A percentile compares a stretch with the other conserved stretches of the same genome.
These are phyloP conservation scores for Eupithecia vulgata DNA, from an alignment of 2,888 invertebrate genomes.

Conservation along the genomic window DNA sequence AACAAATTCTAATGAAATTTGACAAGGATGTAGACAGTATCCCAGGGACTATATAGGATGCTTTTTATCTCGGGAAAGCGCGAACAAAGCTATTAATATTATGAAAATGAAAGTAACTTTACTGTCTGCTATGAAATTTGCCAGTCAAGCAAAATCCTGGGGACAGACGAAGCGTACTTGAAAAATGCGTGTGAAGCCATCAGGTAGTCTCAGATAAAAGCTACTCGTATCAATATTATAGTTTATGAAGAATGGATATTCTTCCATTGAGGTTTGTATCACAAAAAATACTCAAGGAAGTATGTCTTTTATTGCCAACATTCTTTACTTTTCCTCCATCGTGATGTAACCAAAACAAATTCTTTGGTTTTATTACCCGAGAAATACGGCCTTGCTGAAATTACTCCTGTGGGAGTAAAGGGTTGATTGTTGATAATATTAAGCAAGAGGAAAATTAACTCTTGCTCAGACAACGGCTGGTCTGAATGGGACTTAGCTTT, in stretches of 20 bases:
- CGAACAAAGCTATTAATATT: no score
- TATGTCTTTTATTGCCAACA: not conserved
- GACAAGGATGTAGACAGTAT: no score
- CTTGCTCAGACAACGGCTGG: not conserved
- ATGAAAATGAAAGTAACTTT: no score
- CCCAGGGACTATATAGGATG: no score
- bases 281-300: slow-evolving; percentile 7
- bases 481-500: not conserved
- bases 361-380: slow-evolving; percentile 13
- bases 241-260: not conserved
- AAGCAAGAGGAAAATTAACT: slow-evolving; percentile 6
- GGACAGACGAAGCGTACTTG: no score
- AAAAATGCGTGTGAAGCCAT: no score
- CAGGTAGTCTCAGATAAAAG: no score
- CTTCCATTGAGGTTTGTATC: not conserved
- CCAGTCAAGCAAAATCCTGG: no score
- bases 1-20: no score
- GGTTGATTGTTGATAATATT: slow-evolving; percentile 27
- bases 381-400: slow-evolving; percentile 25
- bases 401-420: slow-evolving; percentile 19
- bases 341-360: slow-evolving; percentile 15
- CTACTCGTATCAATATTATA: not conserved
- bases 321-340: slow-evolving; percentile 9
- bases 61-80: no score
- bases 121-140: no score